phyloP scores from a whole-genome alignment of 2,888 invertebrate species.

The Ornithoptera alexandrae region DNA sequence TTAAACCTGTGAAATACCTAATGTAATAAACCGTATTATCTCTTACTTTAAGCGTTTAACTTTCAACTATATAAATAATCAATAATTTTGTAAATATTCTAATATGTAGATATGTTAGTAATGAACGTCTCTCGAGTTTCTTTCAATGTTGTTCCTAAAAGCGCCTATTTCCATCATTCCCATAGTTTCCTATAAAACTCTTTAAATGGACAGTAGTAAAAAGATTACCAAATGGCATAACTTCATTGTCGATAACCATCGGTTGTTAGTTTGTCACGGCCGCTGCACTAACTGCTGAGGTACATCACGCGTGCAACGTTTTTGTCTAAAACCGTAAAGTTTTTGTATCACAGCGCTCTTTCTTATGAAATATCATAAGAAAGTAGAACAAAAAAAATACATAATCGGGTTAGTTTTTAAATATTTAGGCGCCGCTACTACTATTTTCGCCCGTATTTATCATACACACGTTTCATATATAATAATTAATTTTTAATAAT shows the following conservation, averaged over 20 bases:
- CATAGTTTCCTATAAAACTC: not conserved
- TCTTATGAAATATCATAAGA: slow-evolving; percentile 9
- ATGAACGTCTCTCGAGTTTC: no score
- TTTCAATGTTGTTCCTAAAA: no score
- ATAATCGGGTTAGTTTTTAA: slow-evolving; percentile 13
- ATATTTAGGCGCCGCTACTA: slow-evolving; percentile 17
- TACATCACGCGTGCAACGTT: slow-evolving; percentile 71
- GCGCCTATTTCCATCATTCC: no score
- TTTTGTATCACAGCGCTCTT: slow-evolving; percentile 32
- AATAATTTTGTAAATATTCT: no score
- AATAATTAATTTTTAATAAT: not conserved
- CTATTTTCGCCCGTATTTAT: not conserved
- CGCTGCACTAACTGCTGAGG: slow-evolving; percentile 66
- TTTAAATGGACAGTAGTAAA: not conserved
- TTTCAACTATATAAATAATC: no score
- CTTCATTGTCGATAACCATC: slow-evolving; percentile 62
- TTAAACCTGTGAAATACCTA: no score
- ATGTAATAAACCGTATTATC: no score
- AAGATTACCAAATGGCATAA: slow-evolving; percentile 10
- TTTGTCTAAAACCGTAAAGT: slow-evolving; percentile 44
- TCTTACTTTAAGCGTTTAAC: no score
- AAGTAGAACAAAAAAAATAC: slow-evolving; percentile 11
- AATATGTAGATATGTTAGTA: no score
- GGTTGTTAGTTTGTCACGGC: slow-evolving; percentile 73
- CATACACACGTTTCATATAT: not conserved